phyloP scores from a whole-genome alignment of 1,140 invertebrate genomes.

The Solenopsis fugax region DNA sequence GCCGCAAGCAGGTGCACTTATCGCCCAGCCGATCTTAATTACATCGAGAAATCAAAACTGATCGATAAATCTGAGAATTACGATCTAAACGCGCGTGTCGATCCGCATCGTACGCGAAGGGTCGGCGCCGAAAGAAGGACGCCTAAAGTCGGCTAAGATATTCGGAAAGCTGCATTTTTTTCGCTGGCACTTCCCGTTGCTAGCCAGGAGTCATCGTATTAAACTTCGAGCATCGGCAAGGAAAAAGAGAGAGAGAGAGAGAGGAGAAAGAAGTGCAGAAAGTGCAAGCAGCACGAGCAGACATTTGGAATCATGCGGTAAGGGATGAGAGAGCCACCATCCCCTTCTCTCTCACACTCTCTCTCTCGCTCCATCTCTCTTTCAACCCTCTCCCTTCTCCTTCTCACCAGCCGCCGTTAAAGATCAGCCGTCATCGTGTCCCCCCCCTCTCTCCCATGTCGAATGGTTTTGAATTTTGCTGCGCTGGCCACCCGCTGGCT shows the following conservation, averaged over 20 bases:
- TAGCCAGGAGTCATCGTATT: background rate
- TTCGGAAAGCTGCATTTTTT: conserved; percentile 4
- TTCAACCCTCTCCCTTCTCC: conserved; percentile 57
- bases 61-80: conserved; percentile 32
- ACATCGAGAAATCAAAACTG: conserved; percentile 15
- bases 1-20: background rate
- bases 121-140: background rate
- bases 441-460: background rate
- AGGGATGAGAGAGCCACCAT: conserved; percentile 71
- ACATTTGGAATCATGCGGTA: conserved; percentile 35
- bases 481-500: conserved; percentile 44
- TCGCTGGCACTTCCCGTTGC: background rate
- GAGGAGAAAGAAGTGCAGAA: conserved; percentile 5
- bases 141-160: background rate
- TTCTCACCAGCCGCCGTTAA: conserved; percentile 72
- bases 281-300: conserved; percentile 27
- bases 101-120: background rate
- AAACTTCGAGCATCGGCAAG: background rate
- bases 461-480: conserved; percentile 69
- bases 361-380: conserved; percentile 20
- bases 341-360: background rate
- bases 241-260: background rate
- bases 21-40: conserved; percentile 31
- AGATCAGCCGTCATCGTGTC: conserved; percentile 76
- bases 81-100: background rate